These are phyloP conservation scores for Amazona guildingii DNA, from an alignment of 2,113 vertebrate genomes.

Conservation along the genomic window DNA sequence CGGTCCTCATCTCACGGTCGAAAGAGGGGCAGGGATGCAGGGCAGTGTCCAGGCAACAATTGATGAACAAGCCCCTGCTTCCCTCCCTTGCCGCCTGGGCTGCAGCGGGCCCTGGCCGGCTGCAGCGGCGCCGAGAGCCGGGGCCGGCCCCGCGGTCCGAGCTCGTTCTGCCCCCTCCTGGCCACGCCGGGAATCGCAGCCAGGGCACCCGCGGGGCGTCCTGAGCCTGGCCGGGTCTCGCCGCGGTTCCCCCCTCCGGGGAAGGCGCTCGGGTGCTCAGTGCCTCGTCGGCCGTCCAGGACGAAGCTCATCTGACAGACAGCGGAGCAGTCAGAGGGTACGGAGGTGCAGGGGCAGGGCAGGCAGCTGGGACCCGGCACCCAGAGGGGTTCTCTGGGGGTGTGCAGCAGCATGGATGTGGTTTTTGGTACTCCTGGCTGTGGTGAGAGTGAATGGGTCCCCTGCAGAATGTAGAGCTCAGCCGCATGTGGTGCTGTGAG, in stretches of 20 bases:
- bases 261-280: no score
- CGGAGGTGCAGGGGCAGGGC: not conserved
- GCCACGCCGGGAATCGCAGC: not conserved
- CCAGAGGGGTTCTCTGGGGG: not conserved
- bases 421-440: not conserved
- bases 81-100: not conserved
- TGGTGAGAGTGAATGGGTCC: not conserved
- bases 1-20: not conserved
- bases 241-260: not conserved
- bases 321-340: not conserved
- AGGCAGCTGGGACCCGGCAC: not conserved
- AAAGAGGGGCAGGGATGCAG: not conserved
- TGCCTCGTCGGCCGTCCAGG: no score
- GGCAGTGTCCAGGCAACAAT: not conserved
- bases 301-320: not conserved
- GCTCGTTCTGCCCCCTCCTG: constrained; percentile 33
- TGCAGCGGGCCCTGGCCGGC: no score
- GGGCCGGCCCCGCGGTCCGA: not conserved
- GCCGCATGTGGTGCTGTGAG: not conserved
- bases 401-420: not conserved
- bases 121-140: not conserved
- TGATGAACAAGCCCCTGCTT: not conserved
- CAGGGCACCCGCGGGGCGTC: not conserved
- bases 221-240: not conserved
- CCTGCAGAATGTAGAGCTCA: not conserved